Conservation (phyloP, 2,888 invertebrate genomes). For the Ormyrus pomaceus region DNA sequence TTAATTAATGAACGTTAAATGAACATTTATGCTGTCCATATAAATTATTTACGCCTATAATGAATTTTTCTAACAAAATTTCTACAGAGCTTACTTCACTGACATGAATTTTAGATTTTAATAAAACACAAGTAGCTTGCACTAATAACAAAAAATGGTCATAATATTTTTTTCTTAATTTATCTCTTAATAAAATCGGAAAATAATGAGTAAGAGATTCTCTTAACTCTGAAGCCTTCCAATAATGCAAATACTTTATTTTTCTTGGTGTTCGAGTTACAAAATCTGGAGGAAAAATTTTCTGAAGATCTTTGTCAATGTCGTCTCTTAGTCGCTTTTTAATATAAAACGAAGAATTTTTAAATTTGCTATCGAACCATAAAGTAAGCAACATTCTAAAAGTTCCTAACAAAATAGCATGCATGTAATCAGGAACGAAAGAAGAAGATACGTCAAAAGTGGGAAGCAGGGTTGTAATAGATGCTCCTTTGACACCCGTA, state of each 20-base stretch:
- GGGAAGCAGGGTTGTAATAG: conserved; percentile 6
- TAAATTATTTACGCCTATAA: not conserved
- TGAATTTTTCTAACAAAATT: conserved; percentile 5
- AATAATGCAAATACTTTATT: not conserved
- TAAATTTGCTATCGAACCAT: conserved; percentile 18
- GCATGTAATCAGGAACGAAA: conserved; percentile 38
- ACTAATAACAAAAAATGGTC: conserved; percentile 17
- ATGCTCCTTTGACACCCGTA: conserved; percentile 15
- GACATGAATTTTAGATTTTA: conserved; percentile 9
- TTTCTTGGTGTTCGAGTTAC: conserved; percentile 4
- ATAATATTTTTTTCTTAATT: conserved; percentile 22
- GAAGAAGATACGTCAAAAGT: conserved; percentile 14
- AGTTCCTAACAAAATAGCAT: conserved; percentile 31
- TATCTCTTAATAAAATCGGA: conserved; percentile 8
- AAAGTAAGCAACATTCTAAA: conserved; percentile 24
- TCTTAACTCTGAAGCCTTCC: no score
- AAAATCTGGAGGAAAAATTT: conserved; percentile 21
- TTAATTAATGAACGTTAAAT: not conserved
- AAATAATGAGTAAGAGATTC: not conserved
- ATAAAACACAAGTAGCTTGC: not conserved
- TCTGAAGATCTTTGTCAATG: conserved; percentile 13
- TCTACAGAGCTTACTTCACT: conserved; percentile 21
- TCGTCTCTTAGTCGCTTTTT: not conserved
- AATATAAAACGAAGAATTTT: conserved; percentile 7
- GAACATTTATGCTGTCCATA: no score